A percentile compares a stretch with the other conserved stretches of the same genome.
phyloP scores from a whole-genome alignment of 2,113 vertebrate genomes.

The Cheirogaleus medius region DNA sequence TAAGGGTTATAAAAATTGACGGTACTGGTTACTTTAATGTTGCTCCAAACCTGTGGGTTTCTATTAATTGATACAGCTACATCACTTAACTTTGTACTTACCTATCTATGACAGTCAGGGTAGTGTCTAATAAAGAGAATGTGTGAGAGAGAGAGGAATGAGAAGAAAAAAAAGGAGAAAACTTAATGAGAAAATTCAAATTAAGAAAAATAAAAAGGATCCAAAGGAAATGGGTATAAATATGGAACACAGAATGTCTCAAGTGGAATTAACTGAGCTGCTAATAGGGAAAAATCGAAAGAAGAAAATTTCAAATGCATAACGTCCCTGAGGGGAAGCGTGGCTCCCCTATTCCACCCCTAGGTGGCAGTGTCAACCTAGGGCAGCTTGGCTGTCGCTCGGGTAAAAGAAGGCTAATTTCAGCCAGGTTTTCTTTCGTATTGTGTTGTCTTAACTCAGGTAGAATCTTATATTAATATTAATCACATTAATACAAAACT shows the following conservation, averaged over 20 bases:
- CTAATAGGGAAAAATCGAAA: background rate
- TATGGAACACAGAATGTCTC: background rate
- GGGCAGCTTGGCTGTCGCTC: background rate
- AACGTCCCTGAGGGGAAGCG: background rate
- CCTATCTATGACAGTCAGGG: background rate
- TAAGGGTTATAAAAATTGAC: background rate
- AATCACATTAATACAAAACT: background rate
- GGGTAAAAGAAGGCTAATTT: background rate
- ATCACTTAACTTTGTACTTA: background rate
- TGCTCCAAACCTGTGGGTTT: background rate
- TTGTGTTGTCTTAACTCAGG: background rate
- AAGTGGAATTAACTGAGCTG: background rate
- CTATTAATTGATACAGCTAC: background rate
- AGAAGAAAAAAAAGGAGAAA: background rate
- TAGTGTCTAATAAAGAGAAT: background rate
- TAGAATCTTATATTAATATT: background rate
- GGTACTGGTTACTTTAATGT: slow-evolving; percentile 2
- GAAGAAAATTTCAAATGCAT: background rate
- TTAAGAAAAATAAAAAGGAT: background rate
- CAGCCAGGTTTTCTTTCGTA: background rate
- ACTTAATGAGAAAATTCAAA: background rate
- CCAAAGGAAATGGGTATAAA: background rate
- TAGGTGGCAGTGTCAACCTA: background rate
- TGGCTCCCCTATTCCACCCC: background rate
- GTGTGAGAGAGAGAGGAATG: background rate